phyloP scores from a whole-genome alignment of 2,113 vertebrate species.

The Rattus norvegicus region GRCr8 NC_086020.1:62171001-62171500 shows the following conservation, averaged over 20 bases:
- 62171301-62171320: neutral
- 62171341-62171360: neutral
- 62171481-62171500: neutral
- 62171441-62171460: neutral
- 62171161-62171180: conserved; percentile 2
- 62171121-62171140: neutral
- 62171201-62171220: conserved; percentile 13
- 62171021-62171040: neutral
- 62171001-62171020: conserved; percentile 1
- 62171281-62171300: neutral
- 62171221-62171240: neutral
- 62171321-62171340: neutral
- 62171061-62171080: neutral
- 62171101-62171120: neutral
- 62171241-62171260: neutral
- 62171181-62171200: neutral
- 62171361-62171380: neutral
- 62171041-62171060: neutral
- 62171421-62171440: neutral
- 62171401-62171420: too few species aligned
- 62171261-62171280: neutral
- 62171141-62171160: neutral
- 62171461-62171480: neutral
- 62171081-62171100: neutral
- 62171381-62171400: neutral